Base-by-base conservation (phyloP, 2,888 invertebrate species). In the Eupithecia vulgata region DNA sequence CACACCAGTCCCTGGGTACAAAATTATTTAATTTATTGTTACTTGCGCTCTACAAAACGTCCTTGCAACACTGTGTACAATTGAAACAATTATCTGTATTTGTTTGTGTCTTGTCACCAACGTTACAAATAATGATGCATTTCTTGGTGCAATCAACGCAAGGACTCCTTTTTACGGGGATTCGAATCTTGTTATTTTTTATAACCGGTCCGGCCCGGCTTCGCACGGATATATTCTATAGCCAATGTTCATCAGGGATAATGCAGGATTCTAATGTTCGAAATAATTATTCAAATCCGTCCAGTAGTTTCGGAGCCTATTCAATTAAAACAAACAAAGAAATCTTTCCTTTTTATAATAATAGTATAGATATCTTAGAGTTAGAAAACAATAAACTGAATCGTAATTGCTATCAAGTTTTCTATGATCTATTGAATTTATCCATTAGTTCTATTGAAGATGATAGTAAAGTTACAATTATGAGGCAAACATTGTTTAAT, bases 61-160 rank as follows among this genome's bases (percentile, higher is more conserved):
- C 57, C 12, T 40, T 8, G 21, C 13, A 12, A 40, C 6, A 13
- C n/a, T 64, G 10, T 40, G 15, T 37, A 64, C 37, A 12, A n/a
- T 37, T 64, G 37, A 64, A 10, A 35, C 15, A 34, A 57, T 13
- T 57, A 34, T 17, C 37, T 37, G 15, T 17, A 17, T n/a, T 21
- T 62, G 37, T 35, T n/a, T 30, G 30, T n/a, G 4, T 64, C 64
- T 37, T 37, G 21, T 64, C 64, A n/a, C 10, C 37, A 64, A 30
- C 30, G 40, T 40, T 2, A 65, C 15, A 42, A 15, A 65, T 65
- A 40, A 65, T 40, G 65, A 40, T 65, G 40, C 65, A 65, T 40
- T 42, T 40, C 21, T 37, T 42, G 65, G 12, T 40, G 40, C 21
- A 65, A 65, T 42, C 65, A 40, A 40, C 40, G 25, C 40, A 40